Base-by-base conservation (phyloP, 2,113 vertebrate species). In the Rhineura floridana region DNA sequence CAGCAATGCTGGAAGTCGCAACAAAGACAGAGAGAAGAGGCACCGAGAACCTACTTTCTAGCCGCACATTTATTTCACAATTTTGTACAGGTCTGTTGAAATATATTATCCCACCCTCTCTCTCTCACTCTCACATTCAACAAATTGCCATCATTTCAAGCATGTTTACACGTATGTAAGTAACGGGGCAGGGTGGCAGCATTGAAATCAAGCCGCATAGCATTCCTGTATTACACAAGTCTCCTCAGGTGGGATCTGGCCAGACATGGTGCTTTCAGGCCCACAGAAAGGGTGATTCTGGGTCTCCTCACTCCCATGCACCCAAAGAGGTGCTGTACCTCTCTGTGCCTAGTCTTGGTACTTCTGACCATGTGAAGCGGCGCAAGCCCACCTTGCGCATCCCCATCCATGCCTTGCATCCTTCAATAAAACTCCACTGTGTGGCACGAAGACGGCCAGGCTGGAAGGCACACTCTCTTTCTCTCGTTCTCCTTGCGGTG, bases 181-280 rank as follows among this genome's bases (percentile, higher is more conserved):
- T 3, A n/a, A 28, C 28, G 39, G 15, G 17, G 44, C 12, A 12
- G 12, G 4, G 39, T 4, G 19, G 21, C 3, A n/a, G 21, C 23
- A 0, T 59, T 25, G 0, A 4, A 23, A 25, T 5, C 1, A 3
- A 11, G 7, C 36, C 36, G 25, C 33, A 3, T 21, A 13, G 80
- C 42, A 33, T 33, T 44, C 21, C 36, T 3, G 6, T 19, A 30
- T 23, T 13, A 13, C 79, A 28, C 33, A 12, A 5, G 21, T 12
- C 30, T 52, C 30, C 3, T 11, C 48, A 39, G 50, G 52, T 3
- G 50, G 50, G 50, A 52, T 9, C n/a, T 15, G 13, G 30, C n/a
- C n/a, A n/a, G n/a, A n/a, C n/a, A n/a, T n/a, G n/a, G n/a, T n/a
- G n/a, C n/a, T n/a, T n/a, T n/a, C n/a, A n/a, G n/a, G n/a, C 33